A percentile compares a stretch with the other conserved stretches of the same genome.
Evolutionary conservation across 2,797 vertebrate species (phyloP).

Genomic region (Phalanger gymnotis): DNA sequence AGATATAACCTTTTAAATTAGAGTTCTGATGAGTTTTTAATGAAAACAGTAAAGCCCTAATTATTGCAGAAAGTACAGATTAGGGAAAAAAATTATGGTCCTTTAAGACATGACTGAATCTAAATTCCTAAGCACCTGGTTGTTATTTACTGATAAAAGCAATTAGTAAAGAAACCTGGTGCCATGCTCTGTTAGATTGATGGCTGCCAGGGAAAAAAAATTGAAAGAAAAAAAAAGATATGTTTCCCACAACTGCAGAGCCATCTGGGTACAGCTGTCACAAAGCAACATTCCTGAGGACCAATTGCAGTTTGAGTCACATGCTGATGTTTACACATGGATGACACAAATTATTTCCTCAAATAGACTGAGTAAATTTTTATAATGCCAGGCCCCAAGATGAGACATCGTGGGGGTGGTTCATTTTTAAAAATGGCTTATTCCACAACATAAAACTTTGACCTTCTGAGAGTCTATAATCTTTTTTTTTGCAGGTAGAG

Average conservation of each 20-base stretch:
- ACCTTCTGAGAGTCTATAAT: not conserved
- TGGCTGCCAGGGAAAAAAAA: not conserved
- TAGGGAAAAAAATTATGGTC: conserved; percentile 17
- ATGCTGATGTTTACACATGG: not conserved
- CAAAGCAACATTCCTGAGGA: not conserved
- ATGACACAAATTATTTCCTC: not conserved
- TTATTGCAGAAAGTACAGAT: not conserved
- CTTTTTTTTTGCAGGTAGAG: not conserved
- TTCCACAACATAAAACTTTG: not conserved
- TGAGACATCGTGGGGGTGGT: not conserved
- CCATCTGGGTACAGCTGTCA: not conserved
- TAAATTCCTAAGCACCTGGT: not conserved
- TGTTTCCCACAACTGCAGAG: not conserved
- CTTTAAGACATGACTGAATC: not conserved
- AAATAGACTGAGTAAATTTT: too few species aligned
- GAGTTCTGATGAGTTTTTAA: conserved; percentile 25
- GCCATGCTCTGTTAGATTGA: not conserved
- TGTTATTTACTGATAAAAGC: not conserved
- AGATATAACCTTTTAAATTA: not conserved
- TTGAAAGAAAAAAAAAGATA: not conserved
- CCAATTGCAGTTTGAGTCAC: not conserved
- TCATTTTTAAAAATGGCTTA: not conserved
- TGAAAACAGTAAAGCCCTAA: not conserved
- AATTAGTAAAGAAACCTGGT: not conserved
- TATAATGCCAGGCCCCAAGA: not conserved